Evolutionary conservation across 2,888 invertebrate species (phyloP).

Genomic region (Stegophylla sp.): DNA sequence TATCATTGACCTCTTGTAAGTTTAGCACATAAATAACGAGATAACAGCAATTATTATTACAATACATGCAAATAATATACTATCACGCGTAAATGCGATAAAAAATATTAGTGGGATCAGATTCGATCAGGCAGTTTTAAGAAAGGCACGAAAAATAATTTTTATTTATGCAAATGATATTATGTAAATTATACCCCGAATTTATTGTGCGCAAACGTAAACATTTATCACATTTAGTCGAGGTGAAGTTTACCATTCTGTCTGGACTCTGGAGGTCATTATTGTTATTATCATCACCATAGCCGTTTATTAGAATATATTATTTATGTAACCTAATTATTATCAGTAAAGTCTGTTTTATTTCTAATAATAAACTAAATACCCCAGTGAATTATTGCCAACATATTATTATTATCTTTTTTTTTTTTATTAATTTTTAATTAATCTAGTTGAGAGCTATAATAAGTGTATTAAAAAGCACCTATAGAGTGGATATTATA

Average conservation of each 20-base stretch:
- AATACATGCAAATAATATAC: no score
- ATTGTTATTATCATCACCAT: slow-evolving; percentile 7
- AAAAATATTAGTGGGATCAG: neutral
- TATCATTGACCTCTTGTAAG: slow-evolving; percentile 5
- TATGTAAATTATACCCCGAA: neutral
- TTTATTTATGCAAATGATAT: neutral
- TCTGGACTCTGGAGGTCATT: slow-evolving; percentile 23
- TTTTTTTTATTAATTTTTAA: no score
- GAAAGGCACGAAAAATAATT: neutral
- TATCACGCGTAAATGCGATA: slow-evolving; percentile 7
- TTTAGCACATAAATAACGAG: slow-evolving; percentile 1
- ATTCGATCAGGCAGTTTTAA: neutral
- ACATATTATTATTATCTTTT: no score
- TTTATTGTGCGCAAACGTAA: neutral
- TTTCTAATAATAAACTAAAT: no score
- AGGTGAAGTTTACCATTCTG: slow-evolving; percentile 2
- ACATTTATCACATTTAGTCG: neutral
- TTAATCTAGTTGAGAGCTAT: no score
- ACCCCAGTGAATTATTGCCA: no score
- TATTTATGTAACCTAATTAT: no score
- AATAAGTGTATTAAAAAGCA: no score
- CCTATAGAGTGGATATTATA: no score
- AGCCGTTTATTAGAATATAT: no score
- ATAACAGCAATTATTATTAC: slow-evolving; percentile 20
- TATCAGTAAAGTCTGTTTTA: no score